phyloP scores from a whole-genome alignment of 1,140 invertebrate species.

The Solen grandis region DNA sequence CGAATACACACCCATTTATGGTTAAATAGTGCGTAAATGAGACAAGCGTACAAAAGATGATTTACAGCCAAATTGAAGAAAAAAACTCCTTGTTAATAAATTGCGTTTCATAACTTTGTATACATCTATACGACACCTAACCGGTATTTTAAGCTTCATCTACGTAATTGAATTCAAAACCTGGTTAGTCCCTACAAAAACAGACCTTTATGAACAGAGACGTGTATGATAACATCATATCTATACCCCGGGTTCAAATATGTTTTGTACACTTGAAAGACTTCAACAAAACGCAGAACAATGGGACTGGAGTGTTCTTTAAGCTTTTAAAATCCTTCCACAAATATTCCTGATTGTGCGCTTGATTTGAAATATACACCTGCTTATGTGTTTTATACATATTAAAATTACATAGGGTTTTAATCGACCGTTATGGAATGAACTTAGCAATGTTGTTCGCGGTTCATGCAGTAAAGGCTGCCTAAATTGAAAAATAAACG shows the following conservation, averaged over 20 bases:
- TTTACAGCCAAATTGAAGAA: too few relatives aligned
- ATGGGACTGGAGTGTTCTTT: neutral
- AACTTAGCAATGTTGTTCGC: too few relatives aligned
- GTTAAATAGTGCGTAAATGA: too few relatives aligned
- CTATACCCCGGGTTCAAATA: constrained; percentile 27
- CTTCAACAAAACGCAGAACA: constrained; percentile 17
- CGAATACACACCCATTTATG: too few relatives aligned
- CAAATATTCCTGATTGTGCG: constrained; percentile 14
- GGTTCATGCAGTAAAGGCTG: too few relatives aligned
- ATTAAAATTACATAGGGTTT: too few relatives aligned
- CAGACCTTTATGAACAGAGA: constrained; percentile 42
- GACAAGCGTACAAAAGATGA: too few relatives aligned
- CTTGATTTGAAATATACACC: constrained; percentile 50
- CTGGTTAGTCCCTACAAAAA: constrained; percentile 21
- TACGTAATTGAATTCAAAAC: constrained; percentile 24
- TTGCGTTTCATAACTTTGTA: constrained; percentile 14
- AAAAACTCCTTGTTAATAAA: too few relatives aligned
- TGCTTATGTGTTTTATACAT: neutral
- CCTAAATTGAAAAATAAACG: too few relatives aligned
- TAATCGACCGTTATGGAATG: too few relatives aligned
- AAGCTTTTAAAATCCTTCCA: constrained; percentile 38
- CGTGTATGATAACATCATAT: constrained; percentile 34
- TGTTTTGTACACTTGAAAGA: constrained; percentile 29
- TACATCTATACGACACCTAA: constrained; percentile 17
- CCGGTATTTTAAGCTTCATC: constrained; percentile 16